Base-by-base conservation (phyloP, 2,888 invertebrate genomes). In the Hemaris fuciformis region DNA sequence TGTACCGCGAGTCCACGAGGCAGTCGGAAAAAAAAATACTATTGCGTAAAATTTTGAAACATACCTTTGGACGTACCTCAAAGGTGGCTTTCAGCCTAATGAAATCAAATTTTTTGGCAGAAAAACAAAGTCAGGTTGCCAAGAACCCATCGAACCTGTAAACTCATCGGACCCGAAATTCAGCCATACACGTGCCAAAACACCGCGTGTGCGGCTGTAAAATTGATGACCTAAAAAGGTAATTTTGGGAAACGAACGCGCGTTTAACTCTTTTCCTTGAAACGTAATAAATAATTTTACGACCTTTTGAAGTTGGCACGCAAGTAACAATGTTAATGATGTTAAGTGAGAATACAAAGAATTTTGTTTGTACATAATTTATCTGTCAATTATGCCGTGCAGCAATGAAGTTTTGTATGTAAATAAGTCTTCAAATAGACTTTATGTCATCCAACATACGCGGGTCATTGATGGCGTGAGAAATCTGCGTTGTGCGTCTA, bases 241-340 rank as follows among this genome's bases (percentile, higher is more conserved):
- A 62, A 18, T 48, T 10, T 15, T 23, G n/a, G 27, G 46, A 25
- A 57, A 8, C 53, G 53, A 53, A 31, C 53, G 27, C 65, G 62
- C 66, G 60, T 67, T 70, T 66, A 67, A 61, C 53, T 65, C 64
- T 64, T 70, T 68, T 65, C 63, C 56, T 42, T 25, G 62, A 63
- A 60, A 25, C 48, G 53, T 58, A 34, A n/a, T 53, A 53, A 53
- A 53, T 27, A 27, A 48, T 53, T 53, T 53, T 18, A 53, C 31
- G 53, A 53, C 53, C 53, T 31, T 53, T 62, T 62, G 60, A 63
- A 62, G 31, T 25, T 46, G 20, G 59, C 63, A 53, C 66, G 62
- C 65, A 62, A 63, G 62, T 31, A 31, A 53, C 53, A 53, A 31
- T 53, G 53, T 53, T 31, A 31, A 53, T 53, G 53, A 31, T 53